Conservation (phyloP, 2,113 vertebrate species). For the Cervus canadensis region DNA sequence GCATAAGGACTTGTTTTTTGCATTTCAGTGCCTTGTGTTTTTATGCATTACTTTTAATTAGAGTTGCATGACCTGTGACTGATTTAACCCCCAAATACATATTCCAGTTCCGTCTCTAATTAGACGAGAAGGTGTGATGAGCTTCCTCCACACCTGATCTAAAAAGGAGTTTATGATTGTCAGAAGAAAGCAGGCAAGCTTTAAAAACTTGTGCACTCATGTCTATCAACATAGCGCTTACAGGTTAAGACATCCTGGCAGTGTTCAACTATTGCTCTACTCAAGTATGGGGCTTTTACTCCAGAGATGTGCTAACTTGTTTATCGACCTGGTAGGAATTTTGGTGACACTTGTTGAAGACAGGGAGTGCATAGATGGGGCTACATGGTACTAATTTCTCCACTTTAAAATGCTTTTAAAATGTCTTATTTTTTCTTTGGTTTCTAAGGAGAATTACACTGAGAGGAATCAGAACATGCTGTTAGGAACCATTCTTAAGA, state of each 20-base stretch:
- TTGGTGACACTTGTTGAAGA: background rate
- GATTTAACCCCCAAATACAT: constrained; percentile 63
- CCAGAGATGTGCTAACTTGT: background rate
- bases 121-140: constrained; percentile 63
- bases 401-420: background rate
- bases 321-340: background rate
- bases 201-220: accelerated
- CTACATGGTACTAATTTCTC: background rate
- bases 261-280: background rate
- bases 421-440: background rate
- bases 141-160: constrained; percentile 71
- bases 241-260: background rate
- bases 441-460: background rate
- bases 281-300: background rate
- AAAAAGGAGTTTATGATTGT: constrained; percentile 62
- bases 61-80: constrained; percentile 73
- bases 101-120: constrained; percentile 69
- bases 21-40: constrained; percentile 48
- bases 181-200: constrained; percentile 49
- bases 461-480: background rate
- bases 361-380: background rate
- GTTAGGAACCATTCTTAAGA: background rate
- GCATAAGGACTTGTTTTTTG: constrained; percentile 33
- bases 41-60: constrained; percentile 77
- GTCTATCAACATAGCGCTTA: background rate